Base-by-base conservation (phyloP, 2,888 invertebrate species). In the Eremobia ochroleuca region DNA sequence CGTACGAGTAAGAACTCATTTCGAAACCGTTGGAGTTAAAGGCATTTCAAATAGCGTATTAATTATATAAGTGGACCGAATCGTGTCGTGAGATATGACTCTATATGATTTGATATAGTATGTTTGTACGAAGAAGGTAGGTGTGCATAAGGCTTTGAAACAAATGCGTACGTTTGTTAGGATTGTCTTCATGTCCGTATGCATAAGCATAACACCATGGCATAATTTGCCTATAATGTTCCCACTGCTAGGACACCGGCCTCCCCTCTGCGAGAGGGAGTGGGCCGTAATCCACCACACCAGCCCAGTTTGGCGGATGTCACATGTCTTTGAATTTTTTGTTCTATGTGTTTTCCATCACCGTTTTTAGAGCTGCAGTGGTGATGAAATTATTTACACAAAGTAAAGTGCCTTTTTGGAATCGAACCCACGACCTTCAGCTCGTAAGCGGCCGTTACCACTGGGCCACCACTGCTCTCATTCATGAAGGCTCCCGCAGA, bases 21-120 rank as follows among this genome's bases (percentile, higher is more conserved):
- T 88, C 85, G 89, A 77, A 91, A 92, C 79, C 58, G 81, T 68
- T 78, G 37, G 40, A 62, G 79, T 77, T 75, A 76, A 64, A 85
- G 83, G 78, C 80, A 86, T 86, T 88, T 85, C 80, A 69, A 88
- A 83, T 81, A 40, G 86, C 55, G 81, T 79, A 82, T 87, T 85
- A 87, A 87, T 87, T 89, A 85, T 80, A 69, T 81, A 85, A 81
- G 78, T 82, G 67, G 85, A 83, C 67, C 81, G 73, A 79, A 81
- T 78, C 59, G 49, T 77, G 69, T 81, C 58, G 77, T 77, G 80
- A 80, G 76, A 76, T 82, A 86, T 85, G 76, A 77, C 62, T 70
- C 40, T 79, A 34, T 73, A 66, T 76, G 59, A 78, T 78, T 75
- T 68, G 40, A 76, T 74, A 61, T 74, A 73, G 65, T 72, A 58